Evolutionary conservation across 2,113 vertebrate species (phyloP).

Genomic region (Mus spicilegus): DNA sequence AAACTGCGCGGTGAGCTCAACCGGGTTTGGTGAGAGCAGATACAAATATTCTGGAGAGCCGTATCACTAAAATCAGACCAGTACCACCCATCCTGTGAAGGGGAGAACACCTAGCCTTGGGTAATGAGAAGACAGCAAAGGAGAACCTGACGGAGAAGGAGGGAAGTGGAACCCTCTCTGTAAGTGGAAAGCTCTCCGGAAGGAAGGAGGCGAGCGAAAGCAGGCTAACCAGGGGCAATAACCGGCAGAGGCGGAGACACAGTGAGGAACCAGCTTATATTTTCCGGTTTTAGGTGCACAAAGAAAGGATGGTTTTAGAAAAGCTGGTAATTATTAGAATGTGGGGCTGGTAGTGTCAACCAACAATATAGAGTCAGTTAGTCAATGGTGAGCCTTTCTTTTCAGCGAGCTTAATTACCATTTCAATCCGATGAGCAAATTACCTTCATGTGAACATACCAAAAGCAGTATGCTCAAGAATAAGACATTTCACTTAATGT

Average conservation of each 20-base stretch:
- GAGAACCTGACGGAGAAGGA: background rate
- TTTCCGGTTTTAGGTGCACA: background rate
- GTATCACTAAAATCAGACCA: background rate
- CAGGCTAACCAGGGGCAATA: background rate
- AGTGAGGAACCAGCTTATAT: background rate
- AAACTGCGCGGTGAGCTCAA: background rate
- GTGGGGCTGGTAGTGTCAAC: background rate
- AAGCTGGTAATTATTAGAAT: slow-evolving; percentile 19
- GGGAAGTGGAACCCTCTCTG: background rate
- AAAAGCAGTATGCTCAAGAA: background rate
- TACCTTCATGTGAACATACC: background rate
- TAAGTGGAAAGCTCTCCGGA: background rate
- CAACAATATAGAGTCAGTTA: slow-evolving; percentile 1
- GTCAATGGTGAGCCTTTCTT: too few relatives aligned
- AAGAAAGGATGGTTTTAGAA: slow-evolving; percentile 6
- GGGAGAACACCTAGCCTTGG: background rate
- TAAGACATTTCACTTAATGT: background rate
- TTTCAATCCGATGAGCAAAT: background rate
- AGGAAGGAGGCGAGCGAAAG: background rate
- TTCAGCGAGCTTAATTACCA: background rate
- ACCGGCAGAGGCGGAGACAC: background rate
- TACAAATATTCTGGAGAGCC: slow-evolving; percentile 29
- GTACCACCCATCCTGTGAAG: slow-evolving; percentile 18
- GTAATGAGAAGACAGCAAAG: background rate
- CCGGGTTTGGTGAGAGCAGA: background rate